These are phyloP conservation scores for Drosophila monieri DNA, from an alignment of 2,888 invertebrate species.

Conservation along the genomic window DNA sequence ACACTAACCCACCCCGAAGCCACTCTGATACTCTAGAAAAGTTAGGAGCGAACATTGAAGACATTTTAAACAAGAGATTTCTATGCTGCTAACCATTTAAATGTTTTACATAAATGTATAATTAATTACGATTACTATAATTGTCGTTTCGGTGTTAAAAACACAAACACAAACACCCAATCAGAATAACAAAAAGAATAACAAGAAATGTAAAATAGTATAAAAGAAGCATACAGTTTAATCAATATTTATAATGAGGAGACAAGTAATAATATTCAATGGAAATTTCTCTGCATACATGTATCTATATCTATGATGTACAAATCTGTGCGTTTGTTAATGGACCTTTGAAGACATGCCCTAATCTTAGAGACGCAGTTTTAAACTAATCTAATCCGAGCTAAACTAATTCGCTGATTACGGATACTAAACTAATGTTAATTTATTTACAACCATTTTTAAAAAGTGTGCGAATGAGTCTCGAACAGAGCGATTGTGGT, in stretches of 20 bases:
- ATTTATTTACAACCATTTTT: conserved; percentile 65
- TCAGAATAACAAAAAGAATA: conserved; percentile 9
- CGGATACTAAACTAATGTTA: conserved; percentile 58
- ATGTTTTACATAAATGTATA: conserved; percentile 28
- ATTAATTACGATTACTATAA: conserved; percentile 25
- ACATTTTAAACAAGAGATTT: conserved; percentile 48
- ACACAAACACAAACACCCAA: conserved; percentile 26
- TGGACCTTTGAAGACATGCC: conserved; percentile 69
- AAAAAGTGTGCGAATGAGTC: conserved; percentile 46
- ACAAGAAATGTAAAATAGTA: conserved; percentile 59
- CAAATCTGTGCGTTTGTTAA: conserved; percentile 69
- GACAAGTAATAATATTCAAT: conserved; percentile 28
- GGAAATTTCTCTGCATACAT: conserved; percentile 38
- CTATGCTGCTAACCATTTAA: conserved; percentile 39
- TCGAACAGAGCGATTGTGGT: conserved; percentile 30
- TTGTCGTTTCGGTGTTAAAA: conserved; percentile 11
- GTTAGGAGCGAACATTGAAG: conserved; percentile 36
- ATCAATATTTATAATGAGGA: conserved; percentile 26
- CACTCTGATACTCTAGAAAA: conserved; percentile 31
- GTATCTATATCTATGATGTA: conserved; percentile 63
- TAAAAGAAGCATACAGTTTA: conserved; percentile 19
- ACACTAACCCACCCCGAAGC: conserved; percentile 29
- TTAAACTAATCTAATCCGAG: conserved; percentile 39
- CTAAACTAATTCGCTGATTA: conserved; percentile 47
- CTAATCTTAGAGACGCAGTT: conserved; percentile 41